Evolutionary conservation across 2,797 vertebrate genomes (phyloP).

Genomic region (Luscinia luscinia): DNA sequence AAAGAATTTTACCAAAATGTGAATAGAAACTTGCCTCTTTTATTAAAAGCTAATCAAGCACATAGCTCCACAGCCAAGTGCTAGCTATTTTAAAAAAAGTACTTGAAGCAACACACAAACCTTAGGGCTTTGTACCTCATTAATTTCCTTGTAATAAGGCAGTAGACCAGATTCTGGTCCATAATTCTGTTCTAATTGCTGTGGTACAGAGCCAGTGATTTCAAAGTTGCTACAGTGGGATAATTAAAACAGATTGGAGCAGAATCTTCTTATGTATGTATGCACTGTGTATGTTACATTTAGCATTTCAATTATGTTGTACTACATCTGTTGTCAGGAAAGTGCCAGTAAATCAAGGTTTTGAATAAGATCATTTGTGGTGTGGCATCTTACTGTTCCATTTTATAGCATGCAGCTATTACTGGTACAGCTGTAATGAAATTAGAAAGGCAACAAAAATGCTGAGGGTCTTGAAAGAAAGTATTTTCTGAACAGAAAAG

Average conservation of each 20-base stretch:
- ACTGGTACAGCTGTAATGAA: not conserved
- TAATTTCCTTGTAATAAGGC: not conserved
- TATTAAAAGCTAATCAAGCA: not conserved
- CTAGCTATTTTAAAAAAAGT: not conserved
- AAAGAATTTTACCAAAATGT: not conserved
- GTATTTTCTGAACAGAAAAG: not conserved
- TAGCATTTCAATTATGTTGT: not conserved
- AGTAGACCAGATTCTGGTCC: constrained; percentile 2
- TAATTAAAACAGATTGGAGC: not conserved
- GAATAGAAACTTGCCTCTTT: not conserved
- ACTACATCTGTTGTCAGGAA: not conserved
- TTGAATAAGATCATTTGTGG: not conserved
- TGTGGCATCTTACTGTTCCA: not conserved
- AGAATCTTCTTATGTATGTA: not conserved
- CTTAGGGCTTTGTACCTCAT: not conserved
- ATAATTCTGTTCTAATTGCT: constrained; percentile 27
- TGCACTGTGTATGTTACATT: not conserved
- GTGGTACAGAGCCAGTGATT: not conserved
- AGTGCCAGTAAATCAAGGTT: not conserved
- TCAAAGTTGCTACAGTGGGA: not conserved
- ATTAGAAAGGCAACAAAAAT: not conserved
- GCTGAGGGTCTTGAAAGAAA: not conserved
- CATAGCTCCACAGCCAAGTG: not conserved
- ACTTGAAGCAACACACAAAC: not conserved
- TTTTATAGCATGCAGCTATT: not conserved